phyloP scores from a whole-genome alignment of 2,113 vertebrate species.

The Pungitius pungitius region DNA sequence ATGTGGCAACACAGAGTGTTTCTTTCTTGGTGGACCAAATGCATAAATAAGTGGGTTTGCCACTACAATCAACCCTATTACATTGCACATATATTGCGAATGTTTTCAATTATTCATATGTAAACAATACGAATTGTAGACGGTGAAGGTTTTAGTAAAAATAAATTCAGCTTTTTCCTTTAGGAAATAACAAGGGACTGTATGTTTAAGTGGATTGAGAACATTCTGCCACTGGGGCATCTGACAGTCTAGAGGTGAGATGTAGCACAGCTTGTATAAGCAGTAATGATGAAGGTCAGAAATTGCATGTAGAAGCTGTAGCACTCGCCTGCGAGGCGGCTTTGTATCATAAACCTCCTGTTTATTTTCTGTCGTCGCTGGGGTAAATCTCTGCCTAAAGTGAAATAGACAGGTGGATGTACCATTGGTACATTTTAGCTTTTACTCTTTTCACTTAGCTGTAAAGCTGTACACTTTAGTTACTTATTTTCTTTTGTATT shows the following conservation, averaged over 20 bases:
- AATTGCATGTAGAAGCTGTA: background rate
- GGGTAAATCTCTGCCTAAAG: background rate
- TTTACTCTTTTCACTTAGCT: background rate
- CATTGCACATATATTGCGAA: background rate
- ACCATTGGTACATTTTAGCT: background rate
- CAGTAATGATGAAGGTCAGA: slow-evolving; percentile 19
- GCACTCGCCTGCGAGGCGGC: background rate
- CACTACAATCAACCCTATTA: background rate
- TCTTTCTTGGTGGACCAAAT: background rate
- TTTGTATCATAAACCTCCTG: slow-evolving; percentile 18
- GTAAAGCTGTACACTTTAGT: slow-evolving; percentile 6
- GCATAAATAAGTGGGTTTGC: background rate
- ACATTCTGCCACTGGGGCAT: slow-evolving; percentile 2
- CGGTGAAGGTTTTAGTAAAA: background rate
- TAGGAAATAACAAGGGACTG: background rate
- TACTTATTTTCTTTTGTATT: background rate
- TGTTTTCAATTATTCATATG: background rate
- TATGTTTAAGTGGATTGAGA: slow-evolving; percentile 7
- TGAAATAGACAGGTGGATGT: background rate
- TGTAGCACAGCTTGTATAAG: background rate
- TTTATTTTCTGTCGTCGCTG: background rate
- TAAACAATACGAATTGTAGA: background rate
- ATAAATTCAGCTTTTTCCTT: background rate
- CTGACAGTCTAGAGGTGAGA: no score
- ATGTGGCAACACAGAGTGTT: background rate